Evolutionary conservation across 2,113 vertebrate species (phyloP).

Genomic region (Paramormyrops kingsleyae): DNA sequence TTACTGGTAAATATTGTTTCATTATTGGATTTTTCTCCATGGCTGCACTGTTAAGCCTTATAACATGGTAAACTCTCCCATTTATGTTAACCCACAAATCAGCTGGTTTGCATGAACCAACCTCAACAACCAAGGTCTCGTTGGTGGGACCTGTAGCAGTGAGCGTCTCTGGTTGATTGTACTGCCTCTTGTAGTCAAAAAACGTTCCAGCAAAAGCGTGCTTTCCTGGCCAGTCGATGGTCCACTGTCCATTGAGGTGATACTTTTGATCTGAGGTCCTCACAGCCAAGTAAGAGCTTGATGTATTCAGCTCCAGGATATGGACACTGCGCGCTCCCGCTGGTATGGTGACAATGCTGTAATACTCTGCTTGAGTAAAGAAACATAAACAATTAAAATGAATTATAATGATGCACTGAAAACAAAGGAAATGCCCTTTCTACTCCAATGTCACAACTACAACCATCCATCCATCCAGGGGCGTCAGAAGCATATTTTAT

Average conservation of each 20-base stretch:
- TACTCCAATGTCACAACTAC: background rate
- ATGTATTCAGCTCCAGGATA: conserved; percentile 67
- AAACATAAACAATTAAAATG: background rate
- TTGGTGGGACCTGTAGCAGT: conserved; percentile 72
- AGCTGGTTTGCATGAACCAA: conserved; percentile 31
- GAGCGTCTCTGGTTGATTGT: conserved; percentile 71
- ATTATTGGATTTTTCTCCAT: background rate
- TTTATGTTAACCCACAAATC: background rate
- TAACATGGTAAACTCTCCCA: background rate
- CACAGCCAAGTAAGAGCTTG: conserved; percentile 75
- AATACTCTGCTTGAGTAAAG: conserved; percentile 64
- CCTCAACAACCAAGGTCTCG: conserved; percentile 75
- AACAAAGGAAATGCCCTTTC: background rate
- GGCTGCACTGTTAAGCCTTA: background rate
- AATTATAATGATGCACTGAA: background rate
- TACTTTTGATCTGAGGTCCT: conserved; percentile 63
- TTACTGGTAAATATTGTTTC: background rate
- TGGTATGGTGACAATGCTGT: conserved; percentile 68
- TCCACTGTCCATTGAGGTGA: conserved; percentile 78
- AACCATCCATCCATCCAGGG: background rate
- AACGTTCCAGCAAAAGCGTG: conserved; percentile 70
- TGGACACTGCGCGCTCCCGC: conserved; percentile 70
- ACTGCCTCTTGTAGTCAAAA: conserved; percentile 74
- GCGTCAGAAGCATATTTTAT: too few relatives aligned
- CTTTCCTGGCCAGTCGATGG: conserved; percentile 74